A percentile compares a stretch with the other conserved stretches of the same genome.
Evolutionary conservation across 2,113 vertebrate genomes (phyloP).

Genomic region (Sisor rabdophorus): DNA sequence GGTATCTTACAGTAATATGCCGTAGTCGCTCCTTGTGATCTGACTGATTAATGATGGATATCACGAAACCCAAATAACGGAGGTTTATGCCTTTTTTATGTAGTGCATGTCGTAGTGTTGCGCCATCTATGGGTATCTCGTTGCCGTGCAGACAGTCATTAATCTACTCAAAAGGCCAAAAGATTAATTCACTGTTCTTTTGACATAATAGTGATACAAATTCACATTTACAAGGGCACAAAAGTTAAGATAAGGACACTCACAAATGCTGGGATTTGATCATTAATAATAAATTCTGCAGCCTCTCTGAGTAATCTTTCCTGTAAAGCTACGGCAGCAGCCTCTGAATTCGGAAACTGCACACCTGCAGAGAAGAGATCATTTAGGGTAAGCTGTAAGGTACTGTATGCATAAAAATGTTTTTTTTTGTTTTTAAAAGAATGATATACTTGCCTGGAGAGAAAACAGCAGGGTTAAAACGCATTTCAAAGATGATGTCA

Average conservation of each 20-base stretch:
- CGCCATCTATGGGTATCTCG: conserved; percentile 70
- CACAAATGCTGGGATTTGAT: conserved; percentile 76
- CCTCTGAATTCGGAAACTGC: conserved; percentile 64
- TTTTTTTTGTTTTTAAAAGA: neutral
- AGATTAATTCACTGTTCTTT: neutral
- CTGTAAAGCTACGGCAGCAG: conserved; percentile 58
- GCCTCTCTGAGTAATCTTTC: conserved; percentile 71
- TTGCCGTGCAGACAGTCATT: conserved; percentile 61
- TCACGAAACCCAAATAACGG: conserved; percentile 72
- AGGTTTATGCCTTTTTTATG: conserved; percentile 75
- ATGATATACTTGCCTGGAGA: conserved; percentile 64
- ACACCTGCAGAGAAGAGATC: conserved; percentile 60
- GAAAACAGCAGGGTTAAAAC: conserved; percentile 72
- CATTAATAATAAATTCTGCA: conserved; percentile 66
- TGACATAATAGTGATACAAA: neutral
- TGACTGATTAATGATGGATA: conserved; percentile 61
- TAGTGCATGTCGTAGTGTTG: conserved; percentile 66
- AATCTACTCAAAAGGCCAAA: conserved; percentile 57
- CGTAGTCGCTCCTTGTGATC: conserved; percentile 66
- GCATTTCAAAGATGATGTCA: conserved; percentile 78
- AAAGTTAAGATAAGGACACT: conserved; percentile 44
- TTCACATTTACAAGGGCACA: neutral
- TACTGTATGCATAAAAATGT: neutral
- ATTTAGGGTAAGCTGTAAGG: neutral
- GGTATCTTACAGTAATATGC: conserved; percentile 67